Conservation (phyloP, 2,888 invertebrate genomes). For the Sialis lutaria region DNA sequence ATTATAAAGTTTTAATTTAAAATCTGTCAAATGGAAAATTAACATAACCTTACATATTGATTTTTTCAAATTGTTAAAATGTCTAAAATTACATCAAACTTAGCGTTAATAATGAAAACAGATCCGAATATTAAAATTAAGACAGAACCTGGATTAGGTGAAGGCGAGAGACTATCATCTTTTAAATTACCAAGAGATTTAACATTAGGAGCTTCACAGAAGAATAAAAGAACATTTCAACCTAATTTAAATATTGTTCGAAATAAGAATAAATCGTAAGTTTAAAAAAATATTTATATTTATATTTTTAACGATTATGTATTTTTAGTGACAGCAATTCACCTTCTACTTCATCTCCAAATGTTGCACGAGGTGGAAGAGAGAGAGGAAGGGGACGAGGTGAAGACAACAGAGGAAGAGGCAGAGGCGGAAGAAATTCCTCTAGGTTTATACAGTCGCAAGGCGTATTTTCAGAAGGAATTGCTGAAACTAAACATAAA, state of each 20-base stretch:
- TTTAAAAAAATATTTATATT: not conserved
- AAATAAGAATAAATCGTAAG: conserved; percentile 36
- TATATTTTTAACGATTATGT: not conserved
- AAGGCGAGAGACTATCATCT: conserved; percentile 25
- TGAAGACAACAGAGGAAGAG: not conserved
- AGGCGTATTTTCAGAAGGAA: conserved; percentile 6
- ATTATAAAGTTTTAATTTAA: too few species aligned
- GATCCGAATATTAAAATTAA: conserved; percentile 3
- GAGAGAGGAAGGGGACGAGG: not conserved
- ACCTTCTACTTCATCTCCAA: conserved; percentile 1
- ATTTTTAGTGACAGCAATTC: not conserved
- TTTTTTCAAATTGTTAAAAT: too few species aligned
- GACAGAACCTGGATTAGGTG: conserved; percentile 3
- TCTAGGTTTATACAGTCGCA: conserved; percentile 1
- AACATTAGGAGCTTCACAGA: conserved; percentile 28
- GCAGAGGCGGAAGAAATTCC: not conserved
- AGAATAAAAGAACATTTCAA: conserved; percentile 36
- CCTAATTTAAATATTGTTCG: conserved; percentile 42
- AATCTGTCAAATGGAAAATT: too few species aligned
- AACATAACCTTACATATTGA: too few species aligned
- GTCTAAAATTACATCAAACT: not conserved
- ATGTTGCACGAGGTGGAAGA: not conserved
- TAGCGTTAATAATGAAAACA: not conserved
- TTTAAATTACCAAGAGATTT: conserved; percentile 37
- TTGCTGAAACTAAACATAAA: not conserved